Conservation (phyloP, 2,113 vertebrate genomes). For the Lagopus leucura region DNA sequence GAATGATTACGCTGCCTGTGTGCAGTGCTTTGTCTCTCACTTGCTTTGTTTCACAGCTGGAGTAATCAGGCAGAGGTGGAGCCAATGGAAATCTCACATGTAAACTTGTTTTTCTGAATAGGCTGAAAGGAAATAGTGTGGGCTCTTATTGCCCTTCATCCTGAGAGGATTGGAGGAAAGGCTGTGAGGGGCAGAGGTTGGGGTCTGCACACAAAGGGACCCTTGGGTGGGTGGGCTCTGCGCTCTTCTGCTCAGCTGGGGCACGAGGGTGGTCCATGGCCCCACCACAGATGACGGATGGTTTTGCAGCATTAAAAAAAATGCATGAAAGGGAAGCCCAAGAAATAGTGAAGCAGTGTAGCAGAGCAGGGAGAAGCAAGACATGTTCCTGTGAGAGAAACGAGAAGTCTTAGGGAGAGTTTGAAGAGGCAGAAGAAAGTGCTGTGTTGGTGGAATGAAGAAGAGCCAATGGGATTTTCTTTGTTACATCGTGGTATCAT, state of each 20-base stretch:
- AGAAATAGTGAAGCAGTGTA: background rate
- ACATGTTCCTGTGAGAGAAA: accelerated
- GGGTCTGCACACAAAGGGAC: background rate
- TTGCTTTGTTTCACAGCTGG: slow-evolving; percentile 61
- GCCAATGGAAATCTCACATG: slow-evolving; percentile 30
- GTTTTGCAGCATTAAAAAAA: background rate
- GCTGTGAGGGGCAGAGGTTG: accelerated
- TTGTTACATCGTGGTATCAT: accelerated
- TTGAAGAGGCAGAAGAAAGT: background rate
- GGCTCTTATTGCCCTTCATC: background rate
- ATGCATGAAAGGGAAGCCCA: background rate
- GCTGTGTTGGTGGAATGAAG: background rate
- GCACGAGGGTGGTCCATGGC: background rate
- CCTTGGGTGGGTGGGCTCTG: background rate
- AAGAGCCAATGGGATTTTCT: background rate
- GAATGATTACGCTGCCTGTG: slow-evolving; percentile 29
- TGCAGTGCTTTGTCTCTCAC: slow-evolving; percentile 54
- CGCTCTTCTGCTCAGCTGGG: background rate
- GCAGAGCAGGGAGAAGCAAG: background rate
- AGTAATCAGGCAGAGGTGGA: slow-evolving; percentile 11
- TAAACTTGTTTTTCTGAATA: slow-evolving; percentile 22
- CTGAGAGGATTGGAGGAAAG: accelerated
- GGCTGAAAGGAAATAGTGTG: background rate
- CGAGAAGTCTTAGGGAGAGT: background rate
- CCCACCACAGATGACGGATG: accelerated